Base-by-base conservation (phyloP, 2,797 vertebrate genomes). In the Sebastes miniatus region DNA sequence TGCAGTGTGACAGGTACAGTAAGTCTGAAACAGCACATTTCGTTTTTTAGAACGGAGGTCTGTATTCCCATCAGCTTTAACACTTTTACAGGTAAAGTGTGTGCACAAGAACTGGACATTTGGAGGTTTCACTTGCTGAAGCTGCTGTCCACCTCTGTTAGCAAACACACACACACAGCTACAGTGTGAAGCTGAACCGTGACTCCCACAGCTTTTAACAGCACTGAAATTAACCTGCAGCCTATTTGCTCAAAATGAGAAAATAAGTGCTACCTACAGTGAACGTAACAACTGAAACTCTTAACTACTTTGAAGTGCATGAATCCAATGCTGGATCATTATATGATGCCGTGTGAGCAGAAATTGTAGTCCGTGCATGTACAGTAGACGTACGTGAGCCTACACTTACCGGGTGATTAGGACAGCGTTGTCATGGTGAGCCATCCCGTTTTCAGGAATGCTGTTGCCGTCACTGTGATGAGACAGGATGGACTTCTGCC, bases 351-450 rank as follows among this genome's bases (percentile, higher is more conserved):
- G 22, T 32, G 43, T 32, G 70, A 81, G 81, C 24, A 43, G 10
- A 36, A 70, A 27, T 25, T 18, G 29, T 50, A 73, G 32, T 36
- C 6, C 8, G 3, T 4, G 47, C 31, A 0, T 1, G 4, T 65
- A 14, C 20, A 36, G 61, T 0, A 39, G 25, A 36, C n/a, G 36
- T 13, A 39, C 36, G 0, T 5, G 27, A 34, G 62, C 13, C 50
- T 24, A 25, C 54, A 88, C 97, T 95, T 95, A 99, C 98, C 98
- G 97, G 90, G 98, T 99, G 95, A 99, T 99, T 91, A 99, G 97
- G 93, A 99, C 98, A 39, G 98, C 98, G 91, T 99, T 99, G 97
- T 99, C 98, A 68, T 99, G 99, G 94, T 99, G 98, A 93, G 99
- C 98, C 95, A 99, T 97, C 91, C 99, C 98, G 85, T 99, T 99